Evolutionary conservation across 2,797 vertebrate species (phyloP).

Genomic region (Myiothlypis coronata): DNA sequence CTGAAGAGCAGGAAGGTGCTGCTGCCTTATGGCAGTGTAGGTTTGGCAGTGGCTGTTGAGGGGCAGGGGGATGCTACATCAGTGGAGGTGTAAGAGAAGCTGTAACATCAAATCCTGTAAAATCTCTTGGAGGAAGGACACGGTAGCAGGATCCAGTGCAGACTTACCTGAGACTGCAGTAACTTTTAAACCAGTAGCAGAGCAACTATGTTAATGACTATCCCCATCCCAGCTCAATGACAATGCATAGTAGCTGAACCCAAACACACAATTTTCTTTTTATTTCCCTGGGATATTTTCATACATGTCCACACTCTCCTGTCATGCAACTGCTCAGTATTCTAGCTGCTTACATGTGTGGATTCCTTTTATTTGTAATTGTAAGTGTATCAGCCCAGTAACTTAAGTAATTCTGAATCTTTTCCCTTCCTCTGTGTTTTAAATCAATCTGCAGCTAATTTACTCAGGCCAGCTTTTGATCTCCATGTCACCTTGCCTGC

Average conservation of each 20-base stretch:
- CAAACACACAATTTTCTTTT: not conserved
- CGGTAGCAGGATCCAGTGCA: not conserved
- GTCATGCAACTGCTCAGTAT: not conserved
- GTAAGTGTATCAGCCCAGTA: not conserved
- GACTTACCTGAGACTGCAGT: not conserved
- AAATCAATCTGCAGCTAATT: not conserved
- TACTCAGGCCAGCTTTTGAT: not conserved
- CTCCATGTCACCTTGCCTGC: not conserved
- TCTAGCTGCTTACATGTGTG: not conserved
- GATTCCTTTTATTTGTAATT: not conserved
- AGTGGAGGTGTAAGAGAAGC: not conserved
- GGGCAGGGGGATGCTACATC: not conserved
- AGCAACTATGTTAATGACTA: not conserved
- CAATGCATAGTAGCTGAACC: not conserved
- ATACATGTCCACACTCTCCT: not conserved
- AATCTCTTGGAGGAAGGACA: not conserved
- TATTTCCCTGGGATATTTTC: not conserved
- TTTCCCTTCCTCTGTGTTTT: not conserved
- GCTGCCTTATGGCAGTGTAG: not conserved
- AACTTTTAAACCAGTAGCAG: not conserved
- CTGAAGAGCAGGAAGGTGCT: not conserved
- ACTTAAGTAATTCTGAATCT: not conserved
- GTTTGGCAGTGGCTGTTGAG: not conserved
- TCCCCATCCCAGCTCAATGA: not conserved
- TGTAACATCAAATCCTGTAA: not conserved